phyloP scores from a whole-genome alignment of 1,140 invertebrate genomes.

The Lordiphosa stackelbergi region DNA sequence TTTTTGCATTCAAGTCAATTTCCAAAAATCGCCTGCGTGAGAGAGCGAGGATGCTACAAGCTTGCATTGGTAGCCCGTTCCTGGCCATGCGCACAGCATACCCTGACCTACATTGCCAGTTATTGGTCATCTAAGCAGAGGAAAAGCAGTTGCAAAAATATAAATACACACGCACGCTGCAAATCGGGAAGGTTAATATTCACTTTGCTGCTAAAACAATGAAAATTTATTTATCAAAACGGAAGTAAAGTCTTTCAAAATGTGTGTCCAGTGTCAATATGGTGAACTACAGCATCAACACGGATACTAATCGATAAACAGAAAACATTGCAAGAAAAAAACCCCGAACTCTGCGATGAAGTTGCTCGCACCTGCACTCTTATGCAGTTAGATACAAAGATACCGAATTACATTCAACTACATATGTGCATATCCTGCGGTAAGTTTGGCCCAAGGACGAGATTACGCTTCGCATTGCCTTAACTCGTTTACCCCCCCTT shows the following conservation, averaged over 20 bases:
- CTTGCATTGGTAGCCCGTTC: slow-evolving; percentile 8
- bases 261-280: no score
- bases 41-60: not conserved
- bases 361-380: slow-evolving; percentile 32
- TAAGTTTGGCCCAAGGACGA: slow-evolving; percentile 20
- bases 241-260: no score
- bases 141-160: slow-evolving; percentile 34
- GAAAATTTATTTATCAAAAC: no score
- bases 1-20: no score
- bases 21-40: not conserved
- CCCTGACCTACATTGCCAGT: slow-evolving; percentile 66
- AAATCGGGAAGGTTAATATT: slow-evolving; percentile 37
- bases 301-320: no score
- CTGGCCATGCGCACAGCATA: slow-evolving; percentile 62
- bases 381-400: slow-evolving; percentile 44
- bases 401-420: slow-evolving; percentile 42
- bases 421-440: slow-evolving; percentile 63
- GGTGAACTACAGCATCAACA: no score
- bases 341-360: slow-evolving; percentile 2
- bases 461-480: slow-evolving; percentile 3
- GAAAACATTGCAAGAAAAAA: slow-evolving; percentile 4
- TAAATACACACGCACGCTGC: slow-evolving; percentile 39
- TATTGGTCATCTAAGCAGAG: slow-evolving; percentile 65
- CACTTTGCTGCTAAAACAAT: slow-evolving; percentile 10
- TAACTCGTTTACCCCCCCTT: not conserved